phyloP scores from a whole-genome alignment of 2,888 invertebrate genomes.

The Saturnia japonica region DNA sequence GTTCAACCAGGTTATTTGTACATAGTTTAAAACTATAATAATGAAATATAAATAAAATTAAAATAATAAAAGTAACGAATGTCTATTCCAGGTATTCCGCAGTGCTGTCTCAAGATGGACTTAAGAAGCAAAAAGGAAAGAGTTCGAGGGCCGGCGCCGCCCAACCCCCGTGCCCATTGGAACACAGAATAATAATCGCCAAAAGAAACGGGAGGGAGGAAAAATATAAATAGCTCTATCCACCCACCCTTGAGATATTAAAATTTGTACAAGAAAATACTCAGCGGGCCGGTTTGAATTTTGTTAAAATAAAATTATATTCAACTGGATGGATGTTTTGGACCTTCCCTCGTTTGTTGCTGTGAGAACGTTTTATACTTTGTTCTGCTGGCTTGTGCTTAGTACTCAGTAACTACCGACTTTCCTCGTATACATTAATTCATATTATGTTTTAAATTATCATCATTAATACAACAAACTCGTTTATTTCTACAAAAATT shows the following conservation, averaged over 20 bases:
- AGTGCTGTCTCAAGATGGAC: slow-evolving; percentile 78
- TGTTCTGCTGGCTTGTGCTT: slow-evolving; percentile 23
- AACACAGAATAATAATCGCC: slow-evolving; percentile 82
- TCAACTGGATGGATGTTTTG: slow-evolving; percentile 37
- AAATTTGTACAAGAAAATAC: slow-evolving; percentile 74
- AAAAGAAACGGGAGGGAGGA: slow-evolving; percentile 77
- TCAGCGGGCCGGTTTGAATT: slow-evolving; percentile 60
- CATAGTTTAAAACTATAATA: too few relatives aligned
- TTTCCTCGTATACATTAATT: slow-evolving; percentile 23
- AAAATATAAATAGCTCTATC: slow-evolving; percentile 80
- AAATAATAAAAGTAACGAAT: too few relatives aligned
- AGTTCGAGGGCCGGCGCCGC: slow-evolving; percentile 68
- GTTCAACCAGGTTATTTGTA: too few relatives aligned
- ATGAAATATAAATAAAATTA: too few relatives aligned
- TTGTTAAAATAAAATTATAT: slow-evolving; percentile 73
- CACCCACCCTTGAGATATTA: slow-evolving; percentile 71
- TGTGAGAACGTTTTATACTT: slow-evolving; percentile 29
- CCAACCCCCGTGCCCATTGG: slow-evolving; percentile 65
- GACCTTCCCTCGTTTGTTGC: slow-evolving; percentile 33
- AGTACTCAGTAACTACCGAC: too few relatives aligned
- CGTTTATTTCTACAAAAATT: slow-evolving; percentile 5
- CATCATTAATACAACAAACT: slow-evolving; percentile 3
- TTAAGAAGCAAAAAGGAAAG: slow-evolving; percentile 83
- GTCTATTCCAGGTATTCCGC: slow-evolving; percentile 46
- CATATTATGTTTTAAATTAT: slow-evolving; percentile 28